A percentile compares a stretch with the other conserved stretches of the same genome.
Evolutionary conservation across 2,797 vertebrate species (phyloP).

Genomic region (Enteromius trimaculatus): DNA sequence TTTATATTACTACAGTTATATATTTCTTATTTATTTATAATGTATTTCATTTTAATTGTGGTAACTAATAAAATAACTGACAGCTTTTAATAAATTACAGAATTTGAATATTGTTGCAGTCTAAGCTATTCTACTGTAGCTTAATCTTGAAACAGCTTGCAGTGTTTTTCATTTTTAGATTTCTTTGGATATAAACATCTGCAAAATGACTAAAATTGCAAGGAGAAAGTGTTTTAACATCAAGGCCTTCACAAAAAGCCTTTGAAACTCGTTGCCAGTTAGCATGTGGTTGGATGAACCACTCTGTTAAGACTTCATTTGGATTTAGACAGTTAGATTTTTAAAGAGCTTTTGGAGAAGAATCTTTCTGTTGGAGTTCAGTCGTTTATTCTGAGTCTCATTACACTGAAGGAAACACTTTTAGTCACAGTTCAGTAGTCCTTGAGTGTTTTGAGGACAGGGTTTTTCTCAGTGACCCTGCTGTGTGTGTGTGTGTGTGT

Average conservation of each 20-base stretch:
- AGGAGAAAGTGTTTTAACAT: not conserved
- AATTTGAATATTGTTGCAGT: not conserved
- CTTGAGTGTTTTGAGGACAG: not conserved
- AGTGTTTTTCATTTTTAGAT: not conserved
- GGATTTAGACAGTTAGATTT: not conserved
- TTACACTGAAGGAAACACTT: conserved; percentile 30
- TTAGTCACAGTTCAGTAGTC: conserved; percentile 30
- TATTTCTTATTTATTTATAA: too few relatives aligned
- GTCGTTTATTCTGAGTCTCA: not conserved
- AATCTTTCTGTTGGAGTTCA: conserved; percentile 11
- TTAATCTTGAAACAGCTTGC: not conserved
- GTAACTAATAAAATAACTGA: not conserved
- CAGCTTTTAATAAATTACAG: not conserved
- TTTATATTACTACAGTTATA: too few relatives aligned
- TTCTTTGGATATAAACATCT: not conserved
- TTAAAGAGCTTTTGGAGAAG: not conserved
- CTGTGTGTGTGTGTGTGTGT: not conserved
- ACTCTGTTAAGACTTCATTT: not conserved
- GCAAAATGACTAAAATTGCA: not conserved
- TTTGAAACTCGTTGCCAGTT: not conserved
- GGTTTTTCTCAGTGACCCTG: conserved; percentile 8
- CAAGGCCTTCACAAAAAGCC: not conserved
- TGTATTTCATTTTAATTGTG: not conserved
- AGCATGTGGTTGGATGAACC: not conserved
- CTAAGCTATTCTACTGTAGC: not conserved